phyloP scores from a whole-genome alignment of 37 sponge, comb jelly and placozoan genomes.

The Eunapius fragilis region DNA sequence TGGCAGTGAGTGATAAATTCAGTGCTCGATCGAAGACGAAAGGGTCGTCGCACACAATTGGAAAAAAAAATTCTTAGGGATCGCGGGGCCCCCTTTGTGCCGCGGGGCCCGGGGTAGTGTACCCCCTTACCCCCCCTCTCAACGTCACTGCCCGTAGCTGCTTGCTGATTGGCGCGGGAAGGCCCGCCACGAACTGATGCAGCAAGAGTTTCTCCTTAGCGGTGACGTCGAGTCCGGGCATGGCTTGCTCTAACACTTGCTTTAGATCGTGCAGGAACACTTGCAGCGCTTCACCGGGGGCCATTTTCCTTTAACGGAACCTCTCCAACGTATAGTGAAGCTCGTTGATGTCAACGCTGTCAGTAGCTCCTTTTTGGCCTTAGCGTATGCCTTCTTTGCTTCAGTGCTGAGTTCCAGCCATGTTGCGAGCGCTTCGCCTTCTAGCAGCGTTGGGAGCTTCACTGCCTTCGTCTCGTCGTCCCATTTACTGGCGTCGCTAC shows the following conservation, averaged over 20 bases:
- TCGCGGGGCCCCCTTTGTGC: too few species aligned
- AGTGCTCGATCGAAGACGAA: too few species aligned
- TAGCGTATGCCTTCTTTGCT: not conserved
- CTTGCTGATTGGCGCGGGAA: too few species aligned
- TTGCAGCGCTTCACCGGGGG: constrained; percentile 31
- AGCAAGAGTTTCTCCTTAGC: constrained; percentile 32
- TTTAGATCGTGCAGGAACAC: constrained; percentile 53
- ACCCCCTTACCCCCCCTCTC: too few species aligned
- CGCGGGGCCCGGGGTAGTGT: too few species aligned
- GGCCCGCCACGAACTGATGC: constrained; percentile 62
- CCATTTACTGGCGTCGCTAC: not conserved
- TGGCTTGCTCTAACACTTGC: constrained; percentile 42
- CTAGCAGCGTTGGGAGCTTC: not conserved
- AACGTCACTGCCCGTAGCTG: too few species aligned
- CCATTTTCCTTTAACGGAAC: constrained; percentile 35
- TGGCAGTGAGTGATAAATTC: too few species aligned
- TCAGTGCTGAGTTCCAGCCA: constrained; percentile 36
- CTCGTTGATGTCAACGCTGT: not conserved
- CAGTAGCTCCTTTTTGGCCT: not conserved
- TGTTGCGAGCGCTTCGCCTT: not conserved
- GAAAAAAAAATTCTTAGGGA: too few species aligned
- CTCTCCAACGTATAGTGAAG: constrained; percentile 37
- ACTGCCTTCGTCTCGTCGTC: not conserved
- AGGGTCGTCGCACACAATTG: too few species aligned
- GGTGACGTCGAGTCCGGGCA: constrained; percentile 7